Evolutionary conservation across 2,888 invertebrate species (phyloP), one percentile per base, ranked within the genome.

Genomic region (Masnerella sp.): DNA sequence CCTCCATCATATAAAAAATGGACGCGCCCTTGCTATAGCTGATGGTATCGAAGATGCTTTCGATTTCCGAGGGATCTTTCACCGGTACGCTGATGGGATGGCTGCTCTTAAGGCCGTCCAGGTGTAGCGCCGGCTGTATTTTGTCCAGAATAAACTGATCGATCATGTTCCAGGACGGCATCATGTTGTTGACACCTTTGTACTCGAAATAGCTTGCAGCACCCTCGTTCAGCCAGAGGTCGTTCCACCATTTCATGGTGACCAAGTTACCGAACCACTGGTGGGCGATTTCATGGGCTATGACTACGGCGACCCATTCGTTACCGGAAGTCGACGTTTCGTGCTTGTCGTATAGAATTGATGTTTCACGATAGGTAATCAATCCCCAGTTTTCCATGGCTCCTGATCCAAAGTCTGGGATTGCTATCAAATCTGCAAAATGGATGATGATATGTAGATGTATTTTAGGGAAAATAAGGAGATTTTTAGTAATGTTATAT

Each of bases 221-320:
- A 0, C 94, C 97, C 84, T 97, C 96, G 85, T 96, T 94, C 73
- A 97, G 89, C 97, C 97, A 97, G 49, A 94, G 90, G 77, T 97
- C 94, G 47, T 94, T 95, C 96, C 96, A 96, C 96, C 96, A 96
- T 80, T 95, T 93, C 89, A 97, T 97, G 0, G 97, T 97, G 0
- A 97, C 96, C 12, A 98, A 90, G 78, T 97, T 97, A 38, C 95
- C 95, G 85, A 95, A 95, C 95, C 95, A 96, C 89, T 95, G 95
- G 82, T 95, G 95, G 0, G 95, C 94, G 74, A 95, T 82, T 87
- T 92, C 92, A 80, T 92, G 92, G 2, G 92, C 91, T 40, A 93
- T 89, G 0, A 92, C 91, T 1, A 90, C 89, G 1, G 92, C 91
- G 0, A 93, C 90, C 89, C 91, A 90, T 81, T 93, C 92, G 82